Conservation (phyloP, 2,797 vertebrate genomes). For the Poeciliopsis paucimaculata region DNA sequence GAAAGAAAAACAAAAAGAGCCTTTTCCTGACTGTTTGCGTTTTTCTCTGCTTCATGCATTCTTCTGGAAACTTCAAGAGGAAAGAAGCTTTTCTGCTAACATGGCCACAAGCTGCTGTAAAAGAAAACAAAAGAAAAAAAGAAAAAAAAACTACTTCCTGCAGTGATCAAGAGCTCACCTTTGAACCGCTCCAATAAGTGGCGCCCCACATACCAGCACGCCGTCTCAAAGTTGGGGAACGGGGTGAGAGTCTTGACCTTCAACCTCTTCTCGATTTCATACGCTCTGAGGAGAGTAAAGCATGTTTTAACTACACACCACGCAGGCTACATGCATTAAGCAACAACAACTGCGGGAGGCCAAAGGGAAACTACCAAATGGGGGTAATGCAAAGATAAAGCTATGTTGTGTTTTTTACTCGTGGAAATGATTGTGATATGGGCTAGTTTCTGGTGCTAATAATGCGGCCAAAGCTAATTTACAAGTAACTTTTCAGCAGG, state of each 20-base stretch:
- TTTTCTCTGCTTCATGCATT: conserved; percentile 41
- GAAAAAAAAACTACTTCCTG: background rate
- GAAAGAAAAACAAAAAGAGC: conserved; percentile 7
- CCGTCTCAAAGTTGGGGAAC: conserved; percentile 95
- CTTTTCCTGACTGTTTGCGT: conserved; percentile 39
- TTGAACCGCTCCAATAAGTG: conserved; percentile 94
- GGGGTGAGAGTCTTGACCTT: conserved; percentile 94
- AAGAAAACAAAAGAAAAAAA: background rate
- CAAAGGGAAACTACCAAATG: background rate
- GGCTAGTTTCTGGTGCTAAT: background rate
- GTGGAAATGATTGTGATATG: background rate
- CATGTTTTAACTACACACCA: conserved; percentile 23
- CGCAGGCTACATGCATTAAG: conserved; percentile 17
- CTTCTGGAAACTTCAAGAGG: conserved; percentile 23
- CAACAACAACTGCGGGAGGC: background rate
- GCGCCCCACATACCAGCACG: conserved; percentile 96
- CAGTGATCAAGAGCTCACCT: conserved; percentile 79
- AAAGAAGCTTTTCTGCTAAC: conserved; percentile 10
- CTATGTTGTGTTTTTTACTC: background rate
- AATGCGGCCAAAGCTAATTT: no score
- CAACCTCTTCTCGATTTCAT: conserved; percentile 94
- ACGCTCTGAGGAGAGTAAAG: conserved; percentile 84
- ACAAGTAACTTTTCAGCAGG: no score
- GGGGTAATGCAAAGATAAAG: background rate
- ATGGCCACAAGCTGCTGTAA: conserved; percentile 5